Evolutionary conservation across 2,113 vertebrate species (phyloP).

Genomic region (Hemibagrus wyckioides): DNA sequence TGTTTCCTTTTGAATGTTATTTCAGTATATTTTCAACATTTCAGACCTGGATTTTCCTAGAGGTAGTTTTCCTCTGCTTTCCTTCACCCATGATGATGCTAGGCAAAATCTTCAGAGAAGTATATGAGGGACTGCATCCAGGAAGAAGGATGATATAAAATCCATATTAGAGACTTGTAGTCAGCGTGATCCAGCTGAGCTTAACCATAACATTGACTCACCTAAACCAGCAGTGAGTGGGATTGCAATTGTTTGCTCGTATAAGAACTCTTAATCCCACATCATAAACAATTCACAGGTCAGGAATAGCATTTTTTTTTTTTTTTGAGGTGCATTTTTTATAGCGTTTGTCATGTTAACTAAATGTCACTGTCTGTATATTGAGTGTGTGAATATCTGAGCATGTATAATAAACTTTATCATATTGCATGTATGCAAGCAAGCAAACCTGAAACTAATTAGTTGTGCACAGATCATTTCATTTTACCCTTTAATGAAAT

Average conservation of each 20-base stretch:
- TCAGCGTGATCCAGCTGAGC: slow-evolving; percentile 22
- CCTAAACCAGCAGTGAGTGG: background rate
- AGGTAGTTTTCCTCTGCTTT: background rate
- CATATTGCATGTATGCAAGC: background rate
- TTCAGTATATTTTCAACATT: background rate
- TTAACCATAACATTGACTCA: slow-evolving; percentile 17
- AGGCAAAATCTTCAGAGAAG: slow-evolving; percentile 26
- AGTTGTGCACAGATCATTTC: background rate
- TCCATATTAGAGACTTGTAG: background rate
- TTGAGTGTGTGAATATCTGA: background rate
- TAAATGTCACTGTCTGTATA: background rate
- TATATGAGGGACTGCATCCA: slow-evolving; percentile 30
- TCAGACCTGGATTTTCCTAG: background rate
- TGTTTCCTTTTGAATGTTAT: background rate
- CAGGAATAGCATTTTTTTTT: background rate
- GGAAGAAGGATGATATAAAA: slow-evolving; percentile 11
- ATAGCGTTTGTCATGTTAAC: background rate
- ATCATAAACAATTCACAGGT: background rate
- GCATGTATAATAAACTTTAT: background rate
- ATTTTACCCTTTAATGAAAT: background rate
- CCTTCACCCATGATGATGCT: background rate
- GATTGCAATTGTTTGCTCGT: slow-evolving; percentile 2
- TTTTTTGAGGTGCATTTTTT: background rate
- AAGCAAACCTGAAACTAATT: background rate
- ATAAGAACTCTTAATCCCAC: background rate